phyloP scores from a whole-genome alignment of 2,888 invertebrate species.

The Eutolmus rufibarbis region DNA sequence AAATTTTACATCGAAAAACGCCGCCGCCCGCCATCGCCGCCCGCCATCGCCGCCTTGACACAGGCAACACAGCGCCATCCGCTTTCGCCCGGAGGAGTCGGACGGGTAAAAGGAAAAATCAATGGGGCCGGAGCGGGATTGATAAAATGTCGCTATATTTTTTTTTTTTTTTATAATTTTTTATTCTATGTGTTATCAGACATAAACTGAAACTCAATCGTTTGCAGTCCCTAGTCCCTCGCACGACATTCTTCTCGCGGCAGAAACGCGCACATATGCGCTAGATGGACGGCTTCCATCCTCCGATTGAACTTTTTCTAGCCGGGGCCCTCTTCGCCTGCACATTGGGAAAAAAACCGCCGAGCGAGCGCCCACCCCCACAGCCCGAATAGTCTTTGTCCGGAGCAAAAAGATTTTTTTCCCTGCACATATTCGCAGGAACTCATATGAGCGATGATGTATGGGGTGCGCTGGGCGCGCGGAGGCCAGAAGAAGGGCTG shows the following conservation, averaged over 20 bases:
- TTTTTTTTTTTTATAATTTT: slow-evolving; percentile 30
- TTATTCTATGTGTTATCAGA: slow-evolving; percentile 39
- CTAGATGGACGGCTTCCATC: slow-evolving; percentile 31
- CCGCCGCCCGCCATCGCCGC: too few species aligned
- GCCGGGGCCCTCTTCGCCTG: neutral
- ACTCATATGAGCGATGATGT: slow-evolving; percentile 43
- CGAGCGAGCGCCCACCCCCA: neutral
- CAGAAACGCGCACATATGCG: slow-evolving; percentile 36
- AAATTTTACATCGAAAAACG: neutral
- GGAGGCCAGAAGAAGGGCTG: slow-evolving; percentile 14
- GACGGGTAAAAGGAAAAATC: slow-evolving; percentile 14
- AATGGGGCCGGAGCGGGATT: slow-evolving; percentile 6
- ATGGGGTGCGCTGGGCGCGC: neutral
- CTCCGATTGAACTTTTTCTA: slow-evolving; percentile 35
- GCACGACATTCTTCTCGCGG: slow-evolving; percentile 15
- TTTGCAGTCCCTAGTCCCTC: neutral
- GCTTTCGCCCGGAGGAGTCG: neutral
- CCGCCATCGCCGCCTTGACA: neutral
- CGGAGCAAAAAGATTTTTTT: slow-evolving; percentile 38
- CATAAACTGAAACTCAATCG: slow-evolving; percentile 36
- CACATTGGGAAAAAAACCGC: slow-evolving; percentile 23
- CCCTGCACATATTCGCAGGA: slow-evolving; percentile 24
- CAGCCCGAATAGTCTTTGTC: slow-evolving; percentile 37
- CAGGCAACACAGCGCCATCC: neutral
- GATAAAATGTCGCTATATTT: slow-evolving; percentile 11